A percentile compares a stretch with the other conserved stretches of the same genome.
These are phyloP conservation scores for Chaunax sp. DNA, from an alignment of 2,797 vertebrate genomes.

Conservation along the genomic window DNA sequence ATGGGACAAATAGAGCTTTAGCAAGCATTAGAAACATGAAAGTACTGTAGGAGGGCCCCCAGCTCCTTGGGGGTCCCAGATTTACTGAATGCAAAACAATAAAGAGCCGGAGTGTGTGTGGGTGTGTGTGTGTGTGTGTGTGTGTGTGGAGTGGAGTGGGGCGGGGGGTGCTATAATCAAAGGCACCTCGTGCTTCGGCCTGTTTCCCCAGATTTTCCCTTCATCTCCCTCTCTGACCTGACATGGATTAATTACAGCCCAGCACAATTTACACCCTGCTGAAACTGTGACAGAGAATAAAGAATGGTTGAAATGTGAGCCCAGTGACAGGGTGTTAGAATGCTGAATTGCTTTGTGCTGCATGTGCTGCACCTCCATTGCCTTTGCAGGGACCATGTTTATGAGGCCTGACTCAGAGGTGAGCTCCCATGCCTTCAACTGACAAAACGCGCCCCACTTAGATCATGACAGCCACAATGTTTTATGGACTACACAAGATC, in stretches of 20 bases:
- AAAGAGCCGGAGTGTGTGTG: constrained; percentile 25
- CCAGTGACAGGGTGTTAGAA: constrained; percentile 73
- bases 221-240: constrained; percentile 71
- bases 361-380: constrained; percentile 54
- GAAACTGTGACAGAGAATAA: constrained; percentile 75
- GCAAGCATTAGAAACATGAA: constrained; percentile 79
- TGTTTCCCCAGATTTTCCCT: constrained; percentile 53
- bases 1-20: constrained; percentile 71
- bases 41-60: constrained; percentile 69
- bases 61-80: constrained; percentile 71
- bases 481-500: constrained; percentile 54
- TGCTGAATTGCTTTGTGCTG: constrained; percentile 72
- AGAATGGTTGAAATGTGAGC: constrained; percentile 77
- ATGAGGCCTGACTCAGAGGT: constrained; percentile 59
- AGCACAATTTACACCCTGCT: constrained; percentile 79
- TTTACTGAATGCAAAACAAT: constrained; percentile 78
- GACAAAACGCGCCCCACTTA: constrained; percentile 67
- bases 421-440: constrained; percentile 67
- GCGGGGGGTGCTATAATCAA: constrained; percentile 71
- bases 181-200: constrained; percentile 76
- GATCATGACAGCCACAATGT: constrained; percentile 54
- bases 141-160: neutral
- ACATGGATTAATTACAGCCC: constrained; percentile 84
- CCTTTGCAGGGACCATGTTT: constrained; percentile 66
- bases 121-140: neutral